Base-by-base conservation (phyloP, 2,113 vertebrate species). In the Nothocercus nigrocapillus region DNA sequence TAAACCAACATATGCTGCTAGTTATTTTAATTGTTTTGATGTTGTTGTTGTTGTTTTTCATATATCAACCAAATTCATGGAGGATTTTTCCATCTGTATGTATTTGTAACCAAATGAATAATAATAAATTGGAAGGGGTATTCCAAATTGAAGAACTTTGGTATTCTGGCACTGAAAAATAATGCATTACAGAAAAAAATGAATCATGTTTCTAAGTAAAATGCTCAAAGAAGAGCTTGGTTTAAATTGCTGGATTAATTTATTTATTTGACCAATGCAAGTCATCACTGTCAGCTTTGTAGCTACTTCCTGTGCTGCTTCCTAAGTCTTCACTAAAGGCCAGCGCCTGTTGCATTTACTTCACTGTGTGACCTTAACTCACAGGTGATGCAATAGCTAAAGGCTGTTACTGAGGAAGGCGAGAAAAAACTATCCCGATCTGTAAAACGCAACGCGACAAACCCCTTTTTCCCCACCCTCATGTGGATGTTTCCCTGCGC, bases 81-180 rank as follows among this genome's bases (percentile, higher is more conserved):
- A 56, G 36, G 19, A 14, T 59, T 87, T 90, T 94, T 58, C 58
- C 11, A 28, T 53, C 89, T 90, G 22, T 74, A 5, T 79, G 4
- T 73, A 63, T 82, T 62, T 94, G 45, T 36, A 73, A 69, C 13
- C 17, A 91, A 63, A 69, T 44, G 32, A 82, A 34, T 47, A 89
- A 44, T 38, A 85, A 85, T 53, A 83, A 59, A 89, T 72, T 17
- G 51, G 85, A 88, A 82, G 2, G 0, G 53, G 27, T 72, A 79
- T 88, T 95, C 13, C 73, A 78, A 75, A 93, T 68, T 64, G 30
- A 96, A 72, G 61, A 74, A 28, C 20, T 86, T 82, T 91, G 73
- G 72, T 1, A 0, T 62, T 53, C 61, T 86, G 69, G 66, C 66
- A 66, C 66, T 73, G 34, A 89, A 87, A 88, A 86, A 88, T 78